Conservation (phyloP, 2,888 invertebrate species). For the Pyrocoelia pectoralis region DNA sequence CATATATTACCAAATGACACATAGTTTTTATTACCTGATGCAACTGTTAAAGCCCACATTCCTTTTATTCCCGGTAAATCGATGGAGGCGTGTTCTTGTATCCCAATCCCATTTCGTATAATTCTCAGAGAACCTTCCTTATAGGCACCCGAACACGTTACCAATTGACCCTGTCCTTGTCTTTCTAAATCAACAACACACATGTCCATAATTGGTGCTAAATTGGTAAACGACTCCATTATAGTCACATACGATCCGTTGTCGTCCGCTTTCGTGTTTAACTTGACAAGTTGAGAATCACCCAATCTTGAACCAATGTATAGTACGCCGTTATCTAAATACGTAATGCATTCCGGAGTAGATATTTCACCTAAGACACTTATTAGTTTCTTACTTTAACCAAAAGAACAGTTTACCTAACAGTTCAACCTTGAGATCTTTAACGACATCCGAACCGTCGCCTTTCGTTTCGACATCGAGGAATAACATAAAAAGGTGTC, state of each 20-base stretch:
- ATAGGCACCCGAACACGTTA: slow-evolving; percentile 96
- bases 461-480: slow-evolving; percentile 83
- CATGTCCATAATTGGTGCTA: slow-evolving; percentile 98
- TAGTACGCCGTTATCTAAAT: slow-evolving; percentile 97
- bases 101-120: slow-evolving; percentile 98
- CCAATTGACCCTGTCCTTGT: slow-evolving; percentile 97
- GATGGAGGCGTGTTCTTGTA: slow-evolving; percentile 97
- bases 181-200: slow-evolving; percentile 96
- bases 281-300: slow-evolving; percentile 93
- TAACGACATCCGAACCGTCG: slow-evolving; percentile 80
- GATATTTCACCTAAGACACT: slow-evolving; percentile 76
- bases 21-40: slow-evolving; percentile 67
- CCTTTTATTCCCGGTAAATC: slow-evolving; percentile 97
- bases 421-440: slow-evolving; percentile 92
- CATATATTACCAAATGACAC: too few relatives aligned
- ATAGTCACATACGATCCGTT: slow-evolving; percentile 88
- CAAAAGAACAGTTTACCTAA: slow-evolving; percentile 65
- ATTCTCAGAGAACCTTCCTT: slow-evolving; percentile 98
- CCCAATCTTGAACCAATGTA: slow-evolving; percentile 96
- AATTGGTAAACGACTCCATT: slow-evolving; percentile 96
- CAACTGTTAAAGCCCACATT: slow-evolving; percentile 93
- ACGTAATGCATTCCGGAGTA: slow-evolving; percentile 97
- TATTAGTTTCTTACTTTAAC: slow-evolving; percentile 2
- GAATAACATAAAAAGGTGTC: slow-evolving; percentile 94
- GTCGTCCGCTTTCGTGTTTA: slow-evolving; percentile 86